phyloP scores from a whole-genome alignment of 2,888 invertebrate genomes.

The Siphlonurus alternatus region DNA sequence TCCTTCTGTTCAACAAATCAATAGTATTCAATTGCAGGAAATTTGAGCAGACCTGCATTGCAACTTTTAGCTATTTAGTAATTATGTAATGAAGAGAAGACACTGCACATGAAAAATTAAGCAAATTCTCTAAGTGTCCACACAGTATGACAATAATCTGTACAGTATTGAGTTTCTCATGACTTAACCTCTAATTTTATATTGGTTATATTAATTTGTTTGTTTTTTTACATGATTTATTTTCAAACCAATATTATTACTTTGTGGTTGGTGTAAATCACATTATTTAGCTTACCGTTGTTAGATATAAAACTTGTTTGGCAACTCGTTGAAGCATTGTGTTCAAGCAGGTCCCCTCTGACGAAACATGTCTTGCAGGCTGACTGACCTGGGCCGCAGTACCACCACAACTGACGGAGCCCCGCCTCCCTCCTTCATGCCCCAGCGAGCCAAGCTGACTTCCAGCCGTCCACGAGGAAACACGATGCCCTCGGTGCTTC shows the following conservation, averaged over 20 bases:
- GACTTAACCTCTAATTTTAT: too few relatives aligned
- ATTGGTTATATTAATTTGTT: too few relatives aligned
- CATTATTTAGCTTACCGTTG: too few relatives aligned
- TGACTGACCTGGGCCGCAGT: constrained; percentile 58
- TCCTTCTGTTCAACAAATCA: neutral
- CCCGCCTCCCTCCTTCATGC: constrained; percentile 6
- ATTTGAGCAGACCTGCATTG: neutral
- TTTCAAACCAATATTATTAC: too few relatives aligned
- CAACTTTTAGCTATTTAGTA: neutral
- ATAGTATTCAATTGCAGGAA: neutral
- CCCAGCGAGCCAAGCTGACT: constrained; percentile 16
- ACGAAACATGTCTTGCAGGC: constrained; percentile 26
- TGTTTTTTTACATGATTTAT: too few relatives aligned
- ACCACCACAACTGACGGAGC: constrained; percentile 10
- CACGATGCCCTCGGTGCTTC: neutral
- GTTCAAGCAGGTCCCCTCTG: neutral
- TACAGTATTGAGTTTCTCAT: too few relatives aligned
- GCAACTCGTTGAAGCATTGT: neutral
- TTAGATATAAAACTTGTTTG: too few relatives aligned
- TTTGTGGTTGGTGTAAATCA: too few relatives aligned
- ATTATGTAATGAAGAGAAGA: too few relatives aligned
- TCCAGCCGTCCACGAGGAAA: constrained; percentile 17
- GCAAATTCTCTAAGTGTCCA: too few relatives aligned
- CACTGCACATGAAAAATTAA: neutral
- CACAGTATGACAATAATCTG: too few relatives aligned